Conservation (phyloP, 2,113 vertebrate species). For the Triplophysa siluroides region DNA sequence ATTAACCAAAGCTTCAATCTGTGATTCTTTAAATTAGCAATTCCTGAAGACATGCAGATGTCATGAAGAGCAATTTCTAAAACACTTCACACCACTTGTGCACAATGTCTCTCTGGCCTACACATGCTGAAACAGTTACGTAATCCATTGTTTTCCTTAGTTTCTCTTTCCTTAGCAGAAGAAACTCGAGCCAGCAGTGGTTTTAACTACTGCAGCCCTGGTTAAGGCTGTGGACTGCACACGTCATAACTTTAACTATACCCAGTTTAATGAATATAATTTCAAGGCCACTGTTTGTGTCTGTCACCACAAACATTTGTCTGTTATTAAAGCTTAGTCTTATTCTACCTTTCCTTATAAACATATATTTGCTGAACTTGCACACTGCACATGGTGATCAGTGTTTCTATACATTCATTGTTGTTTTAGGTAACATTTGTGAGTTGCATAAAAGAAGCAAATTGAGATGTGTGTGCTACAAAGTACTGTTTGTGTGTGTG, state of each 20-base stretch:
- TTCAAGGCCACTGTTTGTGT: slow-evolving; percentile 40
- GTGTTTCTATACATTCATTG: slow-evolving; percentile 28
- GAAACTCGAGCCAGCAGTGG: background rate
- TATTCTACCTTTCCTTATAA: background rate
- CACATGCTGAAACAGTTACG: background rate
- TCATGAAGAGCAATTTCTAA: background rate
- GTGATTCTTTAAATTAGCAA: background rate
- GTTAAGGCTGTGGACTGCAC: slow-evolving; percentile 10
- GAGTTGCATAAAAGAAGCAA: slow-evolving; percentile 8
- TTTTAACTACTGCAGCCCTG: slow-evolving; percentile 2
- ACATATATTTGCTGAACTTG: background rate
- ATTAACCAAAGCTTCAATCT: background rate
- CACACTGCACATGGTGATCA: slow-evolving; percentile 27
- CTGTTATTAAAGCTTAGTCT: background rate
- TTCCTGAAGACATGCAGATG: background rate
- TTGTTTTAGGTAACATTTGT: slow-evolving; percentile 15
- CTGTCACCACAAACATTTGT: slow-evolving; percentile 14
- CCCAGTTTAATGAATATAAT: slow-evolving; percentile 18
- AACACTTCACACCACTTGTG: slow-evolving; percentile 16
- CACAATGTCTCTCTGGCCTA: background rate
- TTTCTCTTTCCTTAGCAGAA: background rate
- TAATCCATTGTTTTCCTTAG: background rate
- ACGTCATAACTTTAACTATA: background rate
- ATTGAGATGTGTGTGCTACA: slow-evolving; percentile 2
- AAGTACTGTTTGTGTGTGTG: slow-evolving; percentile 2